A percentile compares a stretch with the other conserved stretches of the same genome.
phyloP scores from a whole-genome alignment of 2,888 invertebrate genomes.

The Euplagia quadripunctaria region DNA sequence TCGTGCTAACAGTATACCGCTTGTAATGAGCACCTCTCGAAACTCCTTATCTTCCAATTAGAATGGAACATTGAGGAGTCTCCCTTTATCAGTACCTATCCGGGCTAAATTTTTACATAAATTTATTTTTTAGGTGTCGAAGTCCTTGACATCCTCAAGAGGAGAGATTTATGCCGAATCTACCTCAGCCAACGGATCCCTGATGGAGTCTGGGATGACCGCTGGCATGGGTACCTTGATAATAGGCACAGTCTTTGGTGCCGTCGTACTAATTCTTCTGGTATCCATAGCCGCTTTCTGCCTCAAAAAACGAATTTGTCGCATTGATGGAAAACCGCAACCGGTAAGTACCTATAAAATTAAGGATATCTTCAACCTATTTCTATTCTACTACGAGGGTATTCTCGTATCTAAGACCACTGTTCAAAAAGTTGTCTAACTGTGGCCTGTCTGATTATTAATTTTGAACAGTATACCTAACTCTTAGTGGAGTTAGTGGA shows the following conservation, averaged over 20 bases:
- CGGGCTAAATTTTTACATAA: neutral
- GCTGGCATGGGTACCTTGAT: constrained; percentile 62
- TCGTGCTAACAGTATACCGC: too few relatives aligned
- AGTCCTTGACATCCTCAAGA: constrained; percentile 60
- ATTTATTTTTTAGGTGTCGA: constrained; percentile 63
- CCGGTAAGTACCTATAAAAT: constrained; percentile 68
- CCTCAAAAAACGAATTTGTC: constrained; percentile 72
- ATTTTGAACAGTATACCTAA: too few relatives aligned
- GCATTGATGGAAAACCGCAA: constrained; percentile 78
- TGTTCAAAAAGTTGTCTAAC: too few relatives aligned
- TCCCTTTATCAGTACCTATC: too few relatives aligned
- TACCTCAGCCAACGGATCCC: constrained; percentile 60
- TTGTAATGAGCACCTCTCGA: too few relatives aligned
- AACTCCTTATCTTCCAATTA: too few relatives aligned
- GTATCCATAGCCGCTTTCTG: constrained; percentile 66
- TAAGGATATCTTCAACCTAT: neutral
- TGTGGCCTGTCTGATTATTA: too few relatives aligned
- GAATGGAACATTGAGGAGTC: too few relatives aligned
- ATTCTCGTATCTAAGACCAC: too few relatives aligned
- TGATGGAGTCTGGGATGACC: constrained; percentile 59
- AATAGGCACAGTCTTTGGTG: constrained; percentile 67
- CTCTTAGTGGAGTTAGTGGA: too few relatives aligned
- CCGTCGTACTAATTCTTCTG: constrained; percentile 67
- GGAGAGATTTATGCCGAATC: constrained; percentile 64
- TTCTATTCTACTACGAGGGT: too few relatives aligned